A percentile compares a stretch with the other conserved stretches of the same genome.
Evolutionary conservation across 2,888 invertebrate species (phyloP).

Genomic region (Drosophila barbarae): DNA sequence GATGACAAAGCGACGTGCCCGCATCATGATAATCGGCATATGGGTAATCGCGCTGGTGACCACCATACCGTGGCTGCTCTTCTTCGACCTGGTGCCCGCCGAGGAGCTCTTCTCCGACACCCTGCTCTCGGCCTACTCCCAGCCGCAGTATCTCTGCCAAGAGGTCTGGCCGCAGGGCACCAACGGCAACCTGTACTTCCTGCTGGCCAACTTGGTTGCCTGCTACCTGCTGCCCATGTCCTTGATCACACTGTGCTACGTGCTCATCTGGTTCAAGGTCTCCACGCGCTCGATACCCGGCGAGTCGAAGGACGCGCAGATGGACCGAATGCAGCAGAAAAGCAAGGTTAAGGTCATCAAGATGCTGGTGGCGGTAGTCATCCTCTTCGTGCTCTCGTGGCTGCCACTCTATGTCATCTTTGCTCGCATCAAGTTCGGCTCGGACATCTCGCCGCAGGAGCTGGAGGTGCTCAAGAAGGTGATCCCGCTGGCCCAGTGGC

Average conservation of each 20-base stretch:
- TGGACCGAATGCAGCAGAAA: slow-evolving; percentile 95
- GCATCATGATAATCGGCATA: slow-evolving; percentile 92
- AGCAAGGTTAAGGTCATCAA: slow-evolving; percentile 97
- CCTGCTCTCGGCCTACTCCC: slow-evolving; percentile 83
- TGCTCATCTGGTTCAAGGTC: slow-evolving; percentile 94
- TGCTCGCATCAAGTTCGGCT: slow-evolving; percentile 91
- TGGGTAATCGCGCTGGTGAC: slow-evolving; percentile 92
- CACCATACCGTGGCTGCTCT: slow-evolving; percentile 94
- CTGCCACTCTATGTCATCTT: slow-evolving; percentile 94
- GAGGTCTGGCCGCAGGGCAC: slow-evolving; percentile 93
- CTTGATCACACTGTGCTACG: slow-evolving; percentile 94
- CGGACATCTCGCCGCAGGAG: slow-evolving; percentile 86
- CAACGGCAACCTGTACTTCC: slow-evolving; percentile 91
- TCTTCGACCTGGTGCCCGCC: slow-evolving; percentile 86
- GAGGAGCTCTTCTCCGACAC: slow-evolving; percentile 82
- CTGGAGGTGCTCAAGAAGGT: slow-evolving; percentile 89
- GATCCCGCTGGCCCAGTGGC: slow-evolving; percentile 94
- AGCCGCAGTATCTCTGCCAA: slow-evolving; percentile 87
- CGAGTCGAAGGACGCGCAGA: slow-evolving; percentile 93
- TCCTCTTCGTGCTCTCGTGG: slow-evolving; percentile 96
- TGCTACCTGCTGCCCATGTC: slow-evolving; percentile 95
- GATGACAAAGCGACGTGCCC: slow-evolving; percentile 92
- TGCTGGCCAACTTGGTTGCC: slow-evolving; percentile 92
- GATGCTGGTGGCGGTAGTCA: slow-evolving; percentile 95
- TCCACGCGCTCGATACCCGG: slow-evolving; percentile 93